A percentile compares a stretch with the other conserved stretches of the same genome.
These are phyloP conservation scores for Dryobotodes eremita DNA, from an alignment of 2,888 invertebrate species.

Conservation along the genomic window DNA sequence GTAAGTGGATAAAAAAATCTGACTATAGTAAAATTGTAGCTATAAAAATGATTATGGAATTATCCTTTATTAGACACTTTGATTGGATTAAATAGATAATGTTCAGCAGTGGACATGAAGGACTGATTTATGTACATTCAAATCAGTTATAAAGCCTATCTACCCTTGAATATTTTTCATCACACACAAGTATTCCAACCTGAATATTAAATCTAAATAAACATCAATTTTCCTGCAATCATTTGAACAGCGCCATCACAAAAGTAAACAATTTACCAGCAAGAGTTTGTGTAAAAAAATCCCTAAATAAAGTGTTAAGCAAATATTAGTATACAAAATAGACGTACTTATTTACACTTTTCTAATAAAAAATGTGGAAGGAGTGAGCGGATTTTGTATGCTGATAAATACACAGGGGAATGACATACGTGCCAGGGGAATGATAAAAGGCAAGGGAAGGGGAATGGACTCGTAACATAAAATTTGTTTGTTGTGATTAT, in stretches of 20 bases:
- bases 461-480: constrained; percentile 18
- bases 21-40: not conserved
- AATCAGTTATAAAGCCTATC: not conserved
- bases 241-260: constrained; percentile 9
- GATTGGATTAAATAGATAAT: not conserved
- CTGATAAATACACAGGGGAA: constrained; percentile 37
- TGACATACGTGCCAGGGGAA: constrained; percentile 21
- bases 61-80: not conserved
- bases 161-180: not conserved
- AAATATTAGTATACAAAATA: constrained; percentile 23
- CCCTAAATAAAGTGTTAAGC: constrained; percentile 21
- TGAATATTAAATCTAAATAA: constrained; percentile 8
- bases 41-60: not conserved
- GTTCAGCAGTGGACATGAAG: not conserved
- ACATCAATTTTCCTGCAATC: constrained; percentile 16
- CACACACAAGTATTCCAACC: not conserved
- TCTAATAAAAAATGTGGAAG: constrained; percentile 30
- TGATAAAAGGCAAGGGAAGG: constrained; percentile 21
- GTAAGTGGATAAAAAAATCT: not conserved
- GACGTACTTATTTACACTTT: constrained; percentile 27
- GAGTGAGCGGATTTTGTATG: constrained; percentile 18
- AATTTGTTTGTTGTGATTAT: constrained; percentile 49
- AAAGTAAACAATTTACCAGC: constrained; percentile 16
- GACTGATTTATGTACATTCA: constrained; percentile 2
- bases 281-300: constrained; percentile 7